Conservation (phyloP, 2,113 vertebrate genomes). For the Haemorhous mexicanus region DNA sequence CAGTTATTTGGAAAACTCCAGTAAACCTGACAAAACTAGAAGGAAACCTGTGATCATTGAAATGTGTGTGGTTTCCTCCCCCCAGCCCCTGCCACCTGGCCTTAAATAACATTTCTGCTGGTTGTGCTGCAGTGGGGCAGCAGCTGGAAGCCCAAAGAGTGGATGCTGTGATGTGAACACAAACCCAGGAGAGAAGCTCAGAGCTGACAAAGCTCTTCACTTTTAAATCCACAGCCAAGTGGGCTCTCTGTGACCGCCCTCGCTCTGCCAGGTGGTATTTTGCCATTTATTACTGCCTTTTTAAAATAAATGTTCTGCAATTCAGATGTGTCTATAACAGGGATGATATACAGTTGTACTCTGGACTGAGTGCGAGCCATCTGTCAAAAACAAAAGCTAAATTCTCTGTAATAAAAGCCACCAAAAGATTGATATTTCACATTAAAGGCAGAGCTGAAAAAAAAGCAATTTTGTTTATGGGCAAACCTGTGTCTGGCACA, state of each 20-base stretch:
- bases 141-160: rapidly evolving
- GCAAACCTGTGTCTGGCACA: constrained; percentile 64
- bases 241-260: neutral
- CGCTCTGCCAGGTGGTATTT: constrained; percentile 4
- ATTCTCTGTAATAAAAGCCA: constrained; percentile 71
- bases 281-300: constrained; percentile 58
- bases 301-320: constrained; percentile 44
- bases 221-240: neutral
- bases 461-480: constrained; percentile 78
- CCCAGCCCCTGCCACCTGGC: neutral
- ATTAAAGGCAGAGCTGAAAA: constrained; percentile 69
- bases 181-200: rapidly evolving
- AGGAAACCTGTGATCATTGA: neutral
- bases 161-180: rapidly evolving
- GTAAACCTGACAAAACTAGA: neutral
- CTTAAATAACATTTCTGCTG: rapidly evolving
- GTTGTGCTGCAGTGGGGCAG: neutral
- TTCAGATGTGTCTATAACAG: constrained; percentile 63
- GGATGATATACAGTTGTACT: constrained; percentile 65
- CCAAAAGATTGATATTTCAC: constrained; percentile 74
- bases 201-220: neutral
- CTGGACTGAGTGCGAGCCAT: constrained; percentile 56
- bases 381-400: constrained; percentile 75
- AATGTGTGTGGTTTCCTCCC: rapidly evolving
- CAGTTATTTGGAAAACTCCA: neutral